Evolutionary conservation across 2,888 invertebrate genomes (phyloP).

Genomic region (Hypomecis atomaria): DNA sequence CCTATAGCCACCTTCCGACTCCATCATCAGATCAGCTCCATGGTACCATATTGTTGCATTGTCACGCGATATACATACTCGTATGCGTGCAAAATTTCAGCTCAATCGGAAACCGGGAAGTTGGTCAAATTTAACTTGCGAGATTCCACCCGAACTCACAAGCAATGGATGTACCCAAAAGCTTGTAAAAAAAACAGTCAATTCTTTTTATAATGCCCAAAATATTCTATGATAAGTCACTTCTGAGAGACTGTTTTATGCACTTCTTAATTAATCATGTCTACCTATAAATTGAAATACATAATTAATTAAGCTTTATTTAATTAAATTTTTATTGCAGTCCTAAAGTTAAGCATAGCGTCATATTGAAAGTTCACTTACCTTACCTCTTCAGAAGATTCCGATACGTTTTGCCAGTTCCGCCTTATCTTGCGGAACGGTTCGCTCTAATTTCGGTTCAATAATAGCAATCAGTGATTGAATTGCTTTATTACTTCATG

Average conservation of each 20-base stretch:
- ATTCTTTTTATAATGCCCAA: too few relatives aligned
- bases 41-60: too few relatives aligned
- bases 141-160: too few relatives aligned
- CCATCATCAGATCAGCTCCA: too few relatives aligned
- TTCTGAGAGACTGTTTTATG: not conserved
- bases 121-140: too few relatives aligned
- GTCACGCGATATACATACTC: too few relatives aligned
- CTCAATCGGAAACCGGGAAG: too few relatives aligned
- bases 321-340: too few relatives aligned
- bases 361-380: slow-evolving; percentile 50
- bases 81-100: too few relatives aligned
- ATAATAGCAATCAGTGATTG: slow-evolving; percentile 50
- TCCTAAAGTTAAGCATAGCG: not conserved
- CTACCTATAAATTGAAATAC: not conserved
- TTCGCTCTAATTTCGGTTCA: slow-evolving; percentile 60
- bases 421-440: slow-evolving; percentile 66
- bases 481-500: slow-evolving; percentile 45
- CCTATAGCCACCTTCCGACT: too few relatives aligned
- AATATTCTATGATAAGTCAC: not conserved
- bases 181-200: too few relatives aligned
- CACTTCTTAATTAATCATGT: not conserved
- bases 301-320: not conserved
- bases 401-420: slow-evolving; percentile 49
- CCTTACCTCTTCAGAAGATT: slow-evolving; percentile 48
- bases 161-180: too few relatives aligned